A percentile compares a stretch with the other conserved stretches of the same genome.
These are phyloP conservation scores for Cordilura impudica DNA, from an alignment of 2,888 invertebrate genomes.

Conservation along the genomic window DNA sequence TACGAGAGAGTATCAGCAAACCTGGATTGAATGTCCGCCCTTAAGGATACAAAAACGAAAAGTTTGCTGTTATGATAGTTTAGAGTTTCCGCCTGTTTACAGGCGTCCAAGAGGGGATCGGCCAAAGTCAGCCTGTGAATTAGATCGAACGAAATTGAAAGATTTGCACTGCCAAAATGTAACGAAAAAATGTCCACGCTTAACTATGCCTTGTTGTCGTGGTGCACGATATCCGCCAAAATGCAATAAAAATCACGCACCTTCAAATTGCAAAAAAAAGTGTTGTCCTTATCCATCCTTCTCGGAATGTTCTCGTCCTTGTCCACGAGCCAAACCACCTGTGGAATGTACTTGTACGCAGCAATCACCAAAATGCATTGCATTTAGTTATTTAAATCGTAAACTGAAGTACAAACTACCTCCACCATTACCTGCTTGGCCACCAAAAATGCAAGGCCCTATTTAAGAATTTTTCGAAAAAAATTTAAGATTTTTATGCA, in stretches of 20 bases:
- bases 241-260: conserved; percentile 8
- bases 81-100: conserved; percentile 40
- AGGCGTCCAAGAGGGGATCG: neutral
- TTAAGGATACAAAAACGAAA: conserved; percentile 65
- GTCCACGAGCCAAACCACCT: neutral
- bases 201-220: conserved; percentile 63
- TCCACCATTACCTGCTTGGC: conserved; percentile 45
- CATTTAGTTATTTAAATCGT: neutral
- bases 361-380: neutral
- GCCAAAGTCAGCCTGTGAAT: conserved; percentile 13
- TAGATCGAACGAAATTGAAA: conserved; percentile 10
- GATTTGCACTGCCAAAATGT: neutral
- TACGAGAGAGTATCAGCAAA: conserved; percentile 69
- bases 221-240: conserved; percentile 28
- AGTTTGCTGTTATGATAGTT: conserved; percentile 63
- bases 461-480: neutral
- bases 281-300: conserved; percentile 63
- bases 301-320: conserved; percentile 59
- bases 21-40: conserved; percentile 70
- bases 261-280: conserved; percentile 43
- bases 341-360: neutral
- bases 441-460: conserved; percentile 12
- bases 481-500: neutral
- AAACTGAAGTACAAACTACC: conserved; percentile 30
- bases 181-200: neutral